Conservation (phyloP, 2,113 vertebrate genomes). For the Lampris megalopsis region DNA sequence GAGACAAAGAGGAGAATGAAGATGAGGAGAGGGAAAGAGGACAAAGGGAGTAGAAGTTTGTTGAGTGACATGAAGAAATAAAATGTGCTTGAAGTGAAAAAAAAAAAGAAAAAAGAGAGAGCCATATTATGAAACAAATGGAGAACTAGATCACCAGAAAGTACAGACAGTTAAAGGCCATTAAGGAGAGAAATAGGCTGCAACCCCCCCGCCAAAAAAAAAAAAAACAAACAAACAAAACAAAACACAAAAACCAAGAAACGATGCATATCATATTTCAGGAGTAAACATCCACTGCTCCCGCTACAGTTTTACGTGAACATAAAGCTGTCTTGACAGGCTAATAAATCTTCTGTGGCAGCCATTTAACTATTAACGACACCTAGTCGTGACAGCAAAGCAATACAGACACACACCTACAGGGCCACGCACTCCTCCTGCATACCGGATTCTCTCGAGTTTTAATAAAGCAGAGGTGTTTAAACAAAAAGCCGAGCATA, state of each 20-base stretch:
- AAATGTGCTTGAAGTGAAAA: slow-evolving; percentile 19
- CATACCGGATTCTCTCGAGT: slow-evolving; percentile 32
- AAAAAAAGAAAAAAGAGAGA: slow-evolving; percentile 24
- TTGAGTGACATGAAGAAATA: slow-evolving; percentile 24
- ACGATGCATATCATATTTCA: slow-evolving; percentile 33
- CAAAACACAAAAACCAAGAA: slow-evolving; percentile 28
- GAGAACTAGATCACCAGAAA: slow-evolving; percentile 33
- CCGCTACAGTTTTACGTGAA: slow-evolving; percentile 34
- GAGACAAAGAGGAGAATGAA: slow-evolving; percentile 3
- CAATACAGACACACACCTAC: slow-evolving; percentile 35
- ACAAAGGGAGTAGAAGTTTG: not conserved
- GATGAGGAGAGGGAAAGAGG: slow-evolving; percentile 8
- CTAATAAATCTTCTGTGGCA: slow-evolving; percentile 55
- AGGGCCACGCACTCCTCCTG: slow-evolving; percentile 8
- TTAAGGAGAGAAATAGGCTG: slow-evolving; percentile 53
- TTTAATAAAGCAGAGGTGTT: slow-evolving; percentile 1
- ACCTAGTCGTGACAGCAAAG: slow-evolving; percentile 35
- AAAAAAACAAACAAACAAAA: not conserved
- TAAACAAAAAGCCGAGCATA: slow-evolving; percentile 30
- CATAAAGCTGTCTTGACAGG: slow-evolving; percentile 34
- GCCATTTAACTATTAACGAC: slow-evolving; percentile 61
- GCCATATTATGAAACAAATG: not conserved
- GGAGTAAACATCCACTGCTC: slow-evolving; percentile 39
- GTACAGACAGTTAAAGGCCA: slow-evolving; percentile 15
- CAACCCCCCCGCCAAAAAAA: no score